Evolutionary conservation across 2,797 vertebrate genomes (phyloP).

Genomic region (Todus mexicanus): DNA sequence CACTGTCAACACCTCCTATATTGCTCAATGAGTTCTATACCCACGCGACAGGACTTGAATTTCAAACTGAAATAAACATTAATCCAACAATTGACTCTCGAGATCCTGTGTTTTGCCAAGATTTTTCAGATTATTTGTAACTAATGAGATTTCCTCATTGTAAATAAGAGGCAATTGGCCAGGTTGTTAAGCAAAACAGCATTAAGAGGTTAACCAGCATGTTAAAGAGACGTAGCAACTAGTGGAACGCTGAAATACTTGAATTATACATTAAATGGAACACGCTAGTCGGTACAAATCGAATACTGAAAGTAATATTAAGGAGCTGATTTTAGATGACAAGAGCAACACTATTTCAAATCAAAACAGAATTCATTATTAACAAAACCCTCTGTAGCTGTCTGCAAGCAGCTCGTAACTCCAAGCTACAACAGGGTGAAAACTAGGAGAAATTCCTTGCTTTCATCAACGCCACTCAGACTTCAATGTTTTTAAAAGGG

Average conservation of each 20-base stretch:
- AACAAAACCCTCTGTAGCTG: not conserved
- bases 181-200: not conserved
- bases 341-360: not conserved
- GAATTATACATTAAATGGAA: not conserved
- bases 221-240: not conserved
- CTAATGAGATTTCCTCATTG: not conserved
- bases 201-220: not conserved
- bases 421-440: not conserved
- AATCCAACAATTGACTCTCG: not conserved
- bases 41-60: fast-evolving
- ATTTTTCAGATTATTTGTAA: not conserved
- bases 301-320: not conserved
- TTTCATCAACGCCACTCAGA: not conserved
- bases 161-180: not conserved
- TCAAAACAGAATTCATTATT: not conserved
- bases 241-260: not conserved
- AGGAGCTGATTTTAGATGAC: not conserved
- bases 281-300: constrained; percentile 13
- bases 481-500: not conserved
- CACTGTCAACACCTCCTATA: fast-evolving
- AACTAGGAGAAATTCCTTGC: not conserved
- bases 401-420: not conserved
- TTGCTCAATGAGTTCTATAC: not conserved
- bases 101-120: not conserved
- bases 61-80: not conserved